Evolutionary conservation across 2,113 vertebrate species (phyloP).

Genomic region (Epinephelus lanceolatus): DNA sequence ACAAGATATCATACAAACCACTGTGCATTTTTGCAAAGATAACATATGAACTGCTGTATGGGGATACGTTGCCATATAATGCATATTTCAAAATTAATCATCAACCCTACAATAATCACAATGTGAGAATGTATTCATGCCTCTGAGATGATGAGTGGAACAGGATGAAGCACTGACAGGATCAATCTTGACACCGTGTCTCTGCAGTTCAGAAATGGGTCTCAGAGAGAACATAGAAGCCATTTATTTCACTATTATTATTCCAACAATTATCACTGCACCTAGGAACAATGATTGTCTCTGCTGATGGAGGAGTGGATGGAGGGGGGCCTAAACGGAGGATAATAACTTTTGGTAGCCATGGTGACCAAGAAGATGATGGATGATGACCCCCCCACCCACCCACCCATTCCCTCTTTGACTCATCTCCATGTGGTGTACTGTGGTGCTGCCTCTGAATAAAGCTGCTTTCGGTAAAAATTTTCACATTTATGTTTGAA

Average conservation of each 20-base stretch:
- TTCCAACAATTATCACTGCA: constrained; percentile 52
- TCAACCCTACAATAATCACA: neutral
- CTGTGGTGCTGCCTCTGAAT: neutral
- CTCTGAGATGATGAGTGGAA: constrained; percentile 1
- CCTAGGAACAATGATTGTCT: constrained; percentile 48
- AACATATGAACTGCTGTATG: no score
- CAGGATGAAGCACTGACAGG: neutral
- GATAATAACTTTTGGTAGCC: constrained; percentile 39
- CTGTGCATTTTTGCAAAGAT: no score
- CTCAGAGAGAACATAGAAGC: neutral
- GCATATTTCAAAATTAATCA: neutral
- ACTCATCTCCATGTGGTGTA: neutral
- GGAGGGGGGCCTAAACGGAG: neutral
- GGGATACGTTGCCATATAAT: neutral
- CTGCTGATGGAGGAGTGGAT: neutral
- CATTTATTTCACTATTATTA: constrained; percentile 38
- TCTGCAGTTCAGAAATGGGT: constrained; percentile 19
- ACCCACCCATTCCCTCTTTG: neutral
- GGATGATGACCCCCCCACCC: neutral
- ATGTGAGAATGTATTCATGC: neutral
- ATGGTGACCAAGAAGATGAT: constrained; percentile 20
- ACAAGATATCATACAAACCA: no score
- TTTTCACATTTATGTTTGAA: neutral
- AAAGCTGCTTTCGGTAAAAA: neutral
- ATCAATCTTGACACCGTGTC: constrained; percentile 1